A percentile compares a stretch with the other conserved stretches of the same genome.
phyloP scores from a whole-genome alignment of 2,113 vertebrate species.

The Atherinomorus stipes region DNA sequence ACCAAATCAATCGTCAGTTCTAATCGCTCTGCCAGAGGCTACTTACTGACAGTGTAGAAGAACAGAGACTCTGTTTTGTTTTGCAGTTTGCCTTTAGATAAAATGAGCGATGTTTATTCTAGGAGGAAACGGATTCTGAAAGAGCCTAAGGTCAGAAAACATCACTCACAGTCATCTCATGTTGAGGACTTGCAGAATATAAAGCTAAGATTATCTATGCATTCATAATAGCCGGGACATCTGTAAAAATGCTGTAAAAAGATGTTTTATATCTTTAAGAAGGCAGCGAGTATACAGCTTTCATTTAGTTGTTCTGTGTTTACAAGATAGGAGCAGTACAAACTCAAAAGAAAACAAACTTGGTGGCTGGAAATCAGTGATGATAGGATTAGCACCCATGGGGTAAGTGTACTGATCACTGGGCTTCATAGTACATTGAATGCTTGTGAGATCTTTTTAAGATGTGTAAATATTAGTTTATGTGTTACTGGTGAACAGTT shows the following conservation, averaged over 20 bases:
- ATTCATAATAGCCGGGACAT: background rate
- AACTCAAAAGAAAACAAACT: background rate
- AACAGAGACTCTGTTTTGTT: background rate
- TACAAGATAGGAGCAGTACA: no score
- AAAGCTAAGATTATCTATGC: background rate
- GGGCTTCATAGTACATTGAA: no score
- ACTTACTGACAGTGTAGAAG: background rate
- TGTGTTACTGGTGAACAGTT: no score
- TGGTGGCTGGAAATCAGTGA: background rate
- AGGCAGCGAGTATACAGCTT: background rate
- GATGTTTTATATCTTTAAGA: no score
- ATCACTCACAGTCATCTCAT: background rate
- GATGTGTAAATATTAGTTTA: no score
- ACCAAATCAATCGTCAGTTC: slow-evolving; percentile 27
- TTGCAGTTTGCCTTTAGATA: slow-evolving; percentile 11
- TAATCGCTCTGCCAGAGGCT: background rate
- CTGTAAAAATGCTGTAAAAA: no score
- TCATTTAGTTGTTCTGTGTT: background rate
- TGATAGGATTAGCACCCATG: no score
- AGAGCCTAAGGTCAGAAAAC: slow-evolving; percentile 5
- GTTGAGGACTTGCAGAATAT: background rate
- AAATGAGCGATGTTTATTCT: background rate
- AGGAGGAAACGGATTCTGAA: background rate
- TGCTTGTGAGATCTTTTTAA: no score
- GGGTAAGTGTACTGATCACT: no score